Base-by-base conservation (phyloP, 2,113 vertebrate species). In the Marmota monax region DNA sequence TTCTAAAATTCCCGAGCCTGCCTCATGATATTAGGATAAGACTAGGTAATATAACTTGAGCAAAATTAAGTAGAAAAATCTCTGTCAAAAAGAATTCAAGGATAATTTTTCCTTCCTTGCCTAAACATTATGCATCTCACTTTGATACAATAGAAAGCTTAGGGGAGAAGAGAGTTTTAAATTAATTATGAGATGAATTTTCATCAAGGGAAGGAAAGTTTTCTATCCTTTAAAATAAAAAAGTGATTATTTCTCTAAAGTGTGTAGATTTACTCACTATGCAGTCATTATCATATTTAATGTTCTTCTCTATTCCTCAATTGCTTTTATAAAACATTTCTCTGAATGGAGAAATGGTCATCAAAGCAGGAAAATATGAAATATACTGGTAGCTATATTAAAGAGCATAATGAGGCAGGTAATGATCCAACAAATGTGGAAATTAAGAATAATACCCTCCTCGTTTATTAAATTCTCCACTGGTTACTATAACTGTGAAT, bases 21-120 rank as follows among this genome's bases (percentile, higher is more conserved):
- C 42, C 48, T 84, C 23, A 34, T 77, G 48, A 78, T 95, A 88
- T 12, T 48, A 83, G 73, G 80, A 48, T 72, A 32, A 63, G 73
- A 93, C 32, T 70, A 93, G 42, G 88, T 67, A 87, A 96, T 65
- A 92, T 7, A 65, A 13, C 90, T n/a, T 84, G 42, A 92, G 45
- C 37, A 90, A 56, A 96, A 20, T 83, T 78, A 97, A 93, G 95
- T 51, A 37, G 80, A 89, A 96, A 22, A 97, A 97, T 11, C 76
- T 77, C 74, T 96, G 42, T 77, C 11, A 79, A 96, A 90, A 94
- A 80, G 16, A 86, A 94, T 27, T 84, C 32, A 96, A 82, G 58
- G 42, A 20, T 88, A 85, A 77, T 23, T 93, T 90, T 74, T 90
- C 61, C 16, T 34, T 88, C 20, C 45, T 23, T 80, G 4, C 25